Evolutionary conservation across 1,140 invertebrate species (phyloP), one percentile per base, ranked within the genome.

Genomic region (Hyposmocoma kahamanoa): DNA sequence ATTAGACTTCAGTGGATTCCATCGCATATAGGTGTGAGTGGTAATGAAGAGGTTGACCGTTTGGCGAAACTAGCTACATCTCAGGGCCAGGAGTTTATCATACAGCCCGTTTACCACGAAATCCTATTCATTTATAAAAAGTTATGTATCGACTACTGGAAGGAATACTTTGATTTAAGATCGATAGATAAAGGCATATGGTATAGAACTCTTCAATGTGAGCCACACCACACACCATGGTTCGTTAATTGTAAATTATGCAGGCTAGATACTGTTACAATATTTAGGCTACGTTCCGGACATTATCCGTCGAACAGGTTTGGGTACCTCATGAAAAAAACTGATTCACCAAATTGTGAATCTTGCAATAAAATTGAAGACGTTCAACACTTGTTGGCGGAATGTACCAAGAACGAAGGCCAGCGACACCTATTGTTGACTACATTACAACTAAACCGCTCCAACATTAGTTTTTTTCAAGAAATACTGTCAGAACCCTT

Each of bases 251-350:
- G n/a, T n/a, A n/a, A n/a, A n/a, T n/a, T n/a, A n/a, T n/a, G n/a
- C n/a, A n/a, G n/a, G n/a, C n/a, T n/a, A n/a, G n/a, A n/a, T n/a
- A n/a, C n/a, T n/a, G n/a, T n/a, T n/a, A n/a, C n/a, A n/a, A n/a
- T n/a, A n/a, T n/a, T n/a, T n/a, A n/a, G n/a, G n/a, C n/a, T 43
- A 9, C 42, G 42, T 3, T 43, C 42, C 22, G 42, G 42, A 24
- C 42, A 43, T 15, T 15, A 26, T 11, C 42, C 24, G 17, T 26
- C 28, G n/a, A 43, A 43, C 28, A 43, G 19, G 9, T 43, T 43
- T 28, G 42, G 9, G 24, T 43, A 13, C 19, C 24, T 26, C 1
- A 43, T 43, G 42, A 24, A 26, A 10, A 43, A 43, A 28, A 13
- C 19, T 3, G 1, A 10, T 13, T 43, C 42, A 2, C 42, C 42